A percentile compares a stretch with the other conserved stretches of the same genome.
Evolutionary conservation across 2,797 vertebrate genomes (phyloP).

Genomic region (Hirundo rustica): DNA sequence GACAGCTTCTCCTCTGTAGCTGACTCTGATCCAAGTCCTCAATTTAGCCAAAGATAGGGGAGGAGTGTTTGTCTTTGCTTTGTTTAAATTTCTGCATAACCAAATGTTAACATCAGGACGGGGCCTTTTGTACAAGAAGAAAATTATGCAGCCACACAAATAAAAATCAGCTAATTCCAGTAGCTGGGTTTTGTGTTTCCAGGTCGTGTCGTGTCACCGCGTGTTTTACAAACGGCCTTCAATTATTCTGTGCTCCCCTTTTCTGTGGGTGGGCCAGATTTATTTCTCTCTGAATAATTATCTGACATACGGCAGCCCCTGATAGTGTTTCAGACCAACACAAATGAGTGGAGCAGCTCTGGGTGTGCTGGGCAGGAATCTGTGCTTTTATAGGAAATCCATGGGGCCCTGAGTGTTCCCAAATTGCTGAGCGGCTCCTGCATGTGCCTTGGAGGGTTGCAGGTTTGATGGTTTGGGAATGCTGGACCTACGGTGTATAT

Average conservation of each 20-base stretch:
- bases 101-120: not conserved
- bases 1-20: not conserved
- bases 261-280: not conserved
- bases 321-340: not conserved
- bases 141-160: not conserved
- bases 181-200: not conserved
- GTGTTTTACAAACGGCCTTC: not conserved
- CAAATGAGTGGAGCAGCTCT: not conserved
- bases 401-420: not conserved
- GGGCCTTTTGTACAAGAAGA: not conserved
- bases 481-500: not conserved
- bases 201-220: not conserved
- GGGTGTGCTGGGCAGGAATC: not conserved
- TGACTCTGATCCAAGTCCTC: not conserved
- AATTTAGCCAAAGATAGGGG: not conserved
- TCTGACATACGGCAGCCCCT: constrained; percentile 27
- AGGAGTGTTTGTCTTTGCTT: not conserved
- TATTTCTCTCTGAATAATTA: not conserved
- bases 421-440: not conserved
- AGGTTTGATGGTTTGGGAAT: not conserved
- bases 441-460: not conserved
- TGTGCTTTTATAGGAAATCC: not conserved
- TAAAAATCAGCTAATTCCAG: not conserved
- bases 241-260: not conserved
- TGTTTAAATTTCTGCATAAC: not conserved